Evolutionary conservation across 2,888 invertebrate genomes (phyloP).

Genomic region (Laspeyria flexula): DNA sequence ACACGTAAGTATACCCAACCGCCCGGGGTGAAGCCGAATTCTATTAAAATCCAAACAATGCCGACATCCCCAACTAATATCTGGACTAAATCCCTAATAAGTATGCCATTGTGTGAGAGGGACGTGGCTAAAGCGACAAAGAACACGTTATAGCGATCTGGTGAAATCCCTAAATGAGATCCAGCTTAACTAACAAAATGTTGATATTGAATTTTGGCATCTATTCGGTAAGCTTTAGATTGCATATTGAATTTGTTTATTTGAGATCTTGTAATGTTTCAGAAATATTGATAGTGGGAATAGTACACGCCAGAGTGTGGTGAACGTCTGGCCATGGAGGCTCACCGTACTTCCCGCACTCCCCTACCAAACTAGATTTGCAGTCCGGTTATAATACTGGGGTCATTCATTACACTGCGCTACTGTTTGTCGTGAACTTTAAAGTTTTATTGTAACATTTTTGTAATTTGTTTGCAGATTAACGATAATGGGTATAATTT

Average conservation of each 20-base stretch:
- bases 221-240: conserved; percentile 21
- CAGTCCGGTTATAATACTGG: conserved; percentile 82
- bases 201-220: conserved; percentile 27
- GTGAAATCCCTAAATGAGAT: conserved; percentile 31
- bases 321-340: conserved; percentile 85
- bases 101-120: conserved; percentile 86
- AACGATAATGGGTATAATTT: conserved; percentile 54
- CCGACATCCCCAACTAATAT: conserved; percentile 85
- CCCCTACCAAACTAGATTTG: conserved; percentile 84
- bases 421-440: conserved; percentile 76
- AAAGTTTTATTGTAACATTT: conserved; percentile 59
- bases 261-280: conserved; percentile 50
- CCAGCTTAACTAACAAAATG: conserved; percentile 15
- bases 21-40: conserved; percentile 80
- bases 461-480: conserved; percentile 61
- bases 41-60: conserved; percentile 85
- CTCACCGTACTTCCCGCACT: conserved; percentile 84
- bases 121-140: conserved; percentile 83
- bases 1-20: conserved; percentile 67
- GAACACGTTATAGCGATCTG: conserved; percentile 85
- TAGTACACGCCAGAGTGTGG: conserved; percentile 81
- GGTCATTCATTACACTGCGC: conserved; percentile 80
- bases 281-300: conserved; percentile 50
- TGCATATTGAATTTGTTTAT: conserved; percentile 33
- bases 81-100: conserved; percentile 87